Evolutionary conservation across 2,797 vertebrate genomes (phyloP).

Genomic region (Poeciliopsis presidionis): DNA sequence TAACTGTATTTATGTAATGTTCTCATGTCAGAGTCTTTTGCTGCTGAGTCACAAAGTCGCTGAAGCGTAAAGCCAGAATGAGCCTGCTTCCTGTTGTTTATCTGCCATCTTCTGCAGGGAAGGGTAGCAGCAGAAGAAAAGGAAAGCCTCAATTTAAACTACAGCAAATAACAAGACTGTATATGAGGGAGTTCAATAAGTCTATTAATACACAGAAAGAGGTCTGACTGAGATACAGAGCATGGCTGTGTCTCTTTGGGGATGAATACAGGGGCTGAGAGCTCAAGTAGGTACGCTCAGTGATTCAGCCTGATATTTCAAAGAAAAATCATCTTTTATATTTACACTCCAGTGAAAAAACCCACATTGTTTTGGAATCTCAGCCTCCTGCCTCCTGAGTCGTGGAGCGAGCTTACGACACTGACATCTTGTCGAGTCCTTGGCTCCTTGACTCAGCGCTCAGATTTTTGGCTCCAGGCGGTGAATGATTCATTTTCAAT

Average conservation of each 20-base stretch:
- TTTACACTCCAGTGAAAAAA: conserved; percentile 24
- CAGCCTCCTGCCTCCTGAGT: conserved; percentile 33
- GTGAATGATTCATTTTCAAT: conserved; percentile 29
- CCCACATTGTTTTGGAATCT: conserved; percentile 30
- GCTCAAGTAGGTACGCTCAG: conserved; percentile 22
- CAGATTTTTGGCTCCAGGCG: conserved; percentile 26
- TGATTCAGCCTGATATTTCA: conserved; percentile 29
- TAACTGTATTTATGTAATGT: conserved; percentile 2
- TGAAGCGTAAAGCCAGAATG: conserved; percentile 6
- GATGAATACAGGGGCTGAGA: conserved; percentile 24
- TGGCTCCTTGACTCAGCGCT: conserved; percentile 18
- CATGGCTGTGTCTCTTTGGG: conserved; percentile 8
- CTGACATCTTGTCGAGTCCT: conserved; percentile 27
- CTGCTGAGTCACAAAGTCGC: conserved; percentile 18
- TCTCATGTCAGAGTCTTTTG: conserved; percentile 9
- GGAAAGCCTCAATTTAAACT: not conserved
- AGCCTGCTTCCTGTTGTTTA: not conserved
- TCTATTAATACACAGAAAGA: conserved; percentile 8
- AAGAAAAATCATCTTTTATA: conserved; percentile 42
- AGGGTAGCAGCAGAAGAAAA: conserved; percentile 5
- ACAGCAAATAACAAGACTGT: not conserved
- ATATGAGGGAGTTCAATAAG: not conserved
- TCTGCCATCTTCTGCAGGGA: not conserved
- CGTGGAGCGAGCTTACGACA: conserved; percentile 18
- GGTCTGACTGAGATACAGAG: conserved; percentile 15